These are phyloP conservation scores for Lasius platythorax DNA, from an alignment of 2,888 invertebrate genomes.

Conservation along the genomic window DNA sequence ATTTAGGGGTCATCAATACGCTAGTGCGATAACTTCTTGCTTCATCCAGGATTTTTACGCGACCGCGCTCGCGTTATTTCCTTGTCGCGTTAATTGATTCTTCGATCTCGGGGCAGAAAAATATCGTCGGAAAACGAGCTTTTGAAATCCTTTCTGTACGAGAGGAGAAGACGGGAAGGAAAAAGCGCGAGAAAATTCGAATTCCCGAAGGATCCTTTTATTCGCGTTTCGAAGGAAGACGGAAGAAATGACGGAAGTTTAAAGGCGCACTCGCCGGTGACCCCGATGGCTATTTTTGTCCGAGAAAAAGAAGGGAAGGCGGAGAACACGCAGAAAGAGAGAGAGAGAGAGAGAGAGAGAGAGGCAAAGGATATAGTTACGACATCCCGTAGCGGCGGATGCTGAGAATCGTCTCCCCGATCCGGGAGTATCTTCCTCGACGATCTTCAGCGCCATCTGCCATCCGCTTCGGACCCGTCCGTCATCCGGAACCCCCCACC, in stretches of 20 bases:
- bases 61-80: background rate
- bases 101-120: background rate
- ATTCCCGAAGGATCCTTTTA: background rate
- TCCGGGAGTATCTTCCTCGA: conserved; percentile 12
- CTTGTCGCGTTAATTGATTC: conserved; percentile 8
- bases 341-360: too few species aligned
- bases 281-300: conserved; percentile 23
- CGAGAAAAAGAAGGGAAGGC: background rate
- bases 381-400: background rate
- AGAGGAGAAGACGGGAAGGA: background rate
- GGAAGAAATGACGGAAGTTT: conserved; percentile 11
- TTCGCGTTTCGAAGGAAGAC: background rate
- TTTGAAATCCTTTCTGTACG: background rate
- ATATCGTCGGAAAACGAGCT: background rate
- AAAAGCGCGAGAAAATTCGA: background rate
- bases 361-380: background rate
- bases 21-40: conserved; percentile 35
- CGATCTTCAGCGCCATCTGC: conserved; percentile 50
- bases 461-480: conserved; percentile 39
- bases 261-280: background rate
- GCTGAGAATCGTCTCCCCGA: conserved; percentile 29
- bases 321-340: background rate
- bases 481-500: conserved; percentile 50
- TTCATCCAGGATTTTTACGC: background rate
- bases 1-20: conserved; percentile 9